Evolutionary conservation across 2,113 vertebrate species (phyloP), one percentile per base, ranked within the genome.

Genomic region (Protobothrops flavoviridis): DNA sequence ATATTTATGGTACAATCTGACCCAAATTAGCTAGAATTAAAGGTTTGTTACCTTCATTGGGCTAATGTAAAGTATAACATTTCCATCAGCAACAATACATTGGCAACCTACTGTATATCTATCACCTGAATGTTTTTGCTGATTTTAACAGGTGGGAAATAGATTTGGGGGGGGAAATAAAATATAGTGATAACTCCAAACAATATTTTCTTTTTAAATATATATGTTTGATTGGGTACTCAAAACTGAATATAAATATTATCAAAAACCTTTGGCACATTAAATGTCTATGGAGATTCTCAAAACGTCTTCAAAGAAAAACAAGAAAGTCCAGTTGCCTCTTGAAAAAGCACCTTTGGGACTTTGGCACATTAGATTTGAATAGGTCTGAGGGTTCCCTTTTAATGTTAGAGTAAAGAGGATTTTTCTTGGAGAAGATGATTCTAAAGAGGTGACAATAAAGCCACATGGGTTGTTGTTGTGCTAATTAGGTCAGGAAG

Each of bases 401-500:
- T 93, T 93, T 91, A 17, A 90, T 45, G 45, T 92, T 87, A 89
- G 45, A 93, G 92, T 90, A 90, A 24, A 59, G 57, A 87, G 93
- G 26, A 89, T 33, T 94, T 88, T 88, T 43, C 23, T 0, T 59
- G 61, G 55, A 93, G 87, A 90, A 93, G 91, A 74, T 64, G 33
- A 91, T 74, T 3, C 48, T 50, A 92, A 69, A 45, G 26, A 55
- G 17, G 33, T 21, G 15, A 43, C 0, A 20, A 93, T 87, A 57
- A 33, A 24, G 13, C 56, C 92, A 61, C 89, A 53, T 0, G 0
- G 26, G 56, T 88, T 81, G 93, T 88, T 74, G 53, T 81, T 91
- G 93, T 90, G 23, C 88, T 91, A 92, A 26, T 91, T 93, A 93
- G 64, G 57, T 85, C 90, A 93, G 92, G 92, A 5, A 4, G 92